These are phyloP conservation scores for Halictus ligatus DNA, from an alignment of 2,888 invertebrate genomes.

Conservation along the genomic window DNA sequence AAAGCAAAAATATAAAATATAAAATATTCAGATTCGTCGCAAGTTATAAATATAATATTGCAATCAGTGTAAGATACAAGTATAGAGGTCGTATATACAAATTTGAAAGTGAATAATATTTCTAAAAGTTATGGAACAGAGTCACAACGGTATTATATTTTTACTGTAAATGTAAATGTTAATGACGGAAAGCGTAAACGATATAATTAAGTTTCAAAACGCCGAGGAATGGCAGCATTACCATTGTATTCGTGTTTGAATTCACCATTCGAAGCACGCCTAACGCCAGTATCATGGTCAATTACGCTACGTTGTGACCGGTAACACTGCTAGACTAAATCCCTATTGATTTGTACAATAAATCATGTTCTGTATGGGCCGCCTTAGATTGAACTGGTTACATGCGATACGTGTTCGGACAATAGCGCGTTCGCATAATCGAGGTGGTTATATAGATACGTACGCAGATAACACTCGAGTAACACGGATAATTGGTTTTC, in stretches of 20 bases:
- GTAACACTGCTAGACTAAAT: background rate
- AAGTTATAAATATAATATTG: no score
- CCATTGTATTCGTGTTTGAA: background rate
- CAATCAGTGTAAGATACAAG: no score
- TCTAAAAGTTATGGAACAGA: background rate
- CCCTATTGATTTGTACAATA: constrained; percentile 1
- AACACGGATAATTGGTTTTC: no score
- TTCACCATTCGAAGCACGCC: background rate
- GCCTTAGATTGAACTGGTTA: background rate
- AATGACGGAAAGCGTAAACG: background rate
- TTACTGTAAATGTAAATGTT: background rate
- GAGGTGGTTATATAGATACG: background rate
- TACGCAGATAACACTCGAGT: background rate
- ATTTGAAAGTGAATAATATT: background rate
- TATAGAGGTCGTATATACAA: no score
- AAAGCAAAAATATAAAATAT: no score
- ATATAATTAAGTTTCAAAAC: background rate
- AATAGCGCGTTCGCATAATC: background rate
- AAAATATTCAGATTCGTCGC: background rate
- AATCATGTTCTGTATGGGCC: background rate
- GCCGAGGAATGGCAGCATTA: background rate
- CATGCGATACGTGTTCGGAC: background rate
- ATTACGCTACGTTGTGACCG: constrained; percentile 1
- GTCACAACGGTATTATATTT: no score
- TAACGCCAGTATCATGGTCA: background rate